Conservation (phyloP, 1,140 invertebrate genomes). For the Calliopsis andreniformis region DNA sequence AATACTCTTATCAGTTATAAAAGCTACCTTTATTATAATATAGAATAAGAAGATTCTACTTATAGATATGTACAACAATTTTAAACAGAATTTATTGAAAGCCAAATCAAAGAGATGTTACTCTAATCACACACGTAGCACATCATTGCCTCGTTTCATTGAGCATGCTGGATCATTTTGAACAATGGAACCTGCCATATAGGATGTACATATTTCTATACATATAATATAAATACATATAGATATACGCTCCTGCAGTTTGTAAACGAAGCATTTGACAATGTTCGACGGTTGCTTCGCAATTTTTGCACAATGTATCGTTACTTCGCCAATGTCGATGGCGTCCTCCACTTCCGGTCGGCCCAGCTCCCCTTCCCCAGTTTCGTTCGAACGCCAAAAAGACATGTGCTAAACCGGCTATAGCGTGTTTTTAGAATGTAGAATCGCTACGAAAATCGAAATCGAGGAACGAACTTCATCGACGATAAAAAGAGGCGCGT, state of each 20-base stretch:
- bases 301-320: conserved; percentile 28
- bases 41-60: no score
- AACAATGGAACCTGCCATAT: conserved; percentile 61
- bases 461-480: no score
- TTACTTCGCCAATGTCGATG: neutral
- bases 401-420: neutral
- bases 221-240: conserved; percentile 12
- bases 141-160: conserved; percentile 32
- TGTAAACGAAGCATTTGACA: conserved; percentile 14
- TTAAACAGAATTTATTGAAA: neutral
- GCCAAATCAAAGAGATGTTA: conserved; percentile 13
- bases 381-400: conserved; percentile 25
- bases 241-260: conserved; percentile 23
- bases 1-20: no score
- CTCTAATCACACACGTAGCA: neutral
- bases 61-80: neutral
- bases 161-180: conserved; percentile 36
- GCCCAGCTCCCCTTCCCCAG: neutral
- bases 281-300: conserved; percentile 16
- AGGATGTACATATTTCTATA: conserved; percentile 29
- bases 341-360: neutral
- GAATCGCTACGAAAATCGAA: no score
- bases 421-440: no score
- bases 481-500: no score
- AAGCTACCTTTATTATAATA: no score